Evolutionary conservation across 2,113 vertebrate species (phyloP), one percentile per base, ranked within the genome.

Genomic region (Silurus glanis): DNA sequence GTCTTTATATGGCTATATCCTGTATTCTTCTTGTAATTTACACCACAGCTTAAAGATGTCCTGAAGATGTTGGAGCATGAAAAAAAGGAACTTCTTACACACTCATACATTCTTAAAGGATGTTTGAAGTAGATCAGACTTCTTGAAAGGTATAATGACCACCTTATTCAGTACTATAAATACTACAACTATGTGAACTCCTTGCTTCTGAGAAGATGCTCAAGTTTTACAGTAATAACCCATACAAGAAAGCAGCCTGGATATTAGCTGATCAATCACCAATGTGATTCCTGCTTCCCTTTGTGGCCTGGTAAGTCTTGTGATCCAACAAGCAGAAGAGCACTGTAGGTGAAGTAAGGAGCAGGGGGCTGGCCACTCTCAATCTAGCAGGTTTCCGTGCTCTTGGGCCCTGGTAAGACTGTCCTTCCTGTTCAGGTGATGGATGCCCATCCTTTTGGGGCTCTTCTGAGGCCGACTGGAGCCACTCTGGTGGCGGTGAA

Each of bases 371-470:
- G 64, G 37, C 84, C 91, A 64, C 62, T 56, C 75, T 95, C 95
- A 99, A 93, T 97, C 97, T 55, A 99, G 96, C 89, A 99, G 93
- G 75, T 96, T 98, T 88, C 98, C 98, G 89, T 99, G 97, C 89
- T 99, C 97, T 93, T 98, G 98, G 59, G 98, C 97, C 74, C 97
- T 95, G 0, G 97, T 99, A 92, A 99, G 94, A 91, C 98, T 99
- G 95, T 99, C 98, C 89, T 99, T 99, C 78, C 98, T 96, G 92
- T 97, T 97, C 45, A 99, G 95, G 87, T 99, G 97, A 91, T 99
- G 98, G 12, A 99, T 96, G 0, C 98, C 98, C 98, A 99, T 99
- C 86, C 98, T 95, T 91, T 99, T 99, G 45, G 98, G 97, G 91
- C 97, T 99, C 90, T 96, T 97, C 90, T 96, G 96, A 0, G 95